These are phyloP conservation scores for Crepidodera aurea DNA, from an alignment of 2,888 invertebrate genomes.

Conservation along the genomic window DNA sequence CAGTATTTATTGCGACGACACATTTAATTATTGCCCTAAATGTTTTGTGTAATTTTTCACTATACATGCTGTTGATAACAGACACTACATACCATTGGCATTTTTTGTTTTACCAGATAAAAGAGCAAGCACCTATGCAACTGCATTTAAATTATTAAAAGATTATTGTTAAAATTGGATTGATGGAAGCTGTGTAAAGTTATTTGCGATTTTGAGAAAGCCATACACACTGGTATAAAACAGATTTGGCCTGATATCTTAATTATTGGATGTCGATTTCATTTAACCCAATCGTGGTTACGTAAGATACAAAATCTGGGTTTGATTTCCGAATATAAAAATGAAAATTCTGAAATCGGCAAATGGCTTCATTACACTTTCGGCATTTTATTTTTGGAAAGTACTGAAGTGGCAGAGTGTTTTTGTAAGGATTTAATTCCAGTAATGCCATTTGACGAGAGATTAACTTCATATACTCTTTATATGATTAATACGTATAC, in stretches of 20 bases:
- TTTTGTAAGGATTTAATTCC: too few species aligned
- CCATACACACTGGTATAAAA: conserved; percentile 1
- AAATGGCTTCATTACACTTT: too few species aligned
- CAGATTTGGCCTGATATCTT: conserved; percentile 12
- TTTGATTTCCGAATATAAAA: not conserved
- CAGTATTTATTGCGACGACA: conserved; percentile 9
- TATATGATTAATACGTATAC: too few species aligned
- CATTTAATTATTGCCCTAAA: conserved; percentile 10
- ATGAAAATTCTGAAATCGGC: too few species aligned
- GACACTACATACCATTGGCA: conserved; percentile 19
- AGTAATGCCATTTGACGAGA: too few species aligned
- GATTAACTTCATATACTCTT: too few species aligned
- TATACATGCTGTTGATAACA: conserved; percentile 5
- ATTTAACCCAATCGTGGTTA: not conserved
- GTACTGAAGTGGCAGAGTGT: too few species aligned
- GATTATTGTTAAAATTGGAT: conserved; percentile 1
- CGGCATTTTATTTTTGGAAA: too few species aligned
- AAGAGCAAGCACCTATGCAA: conserved; percentile 11
- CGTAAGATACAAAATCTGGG: not conserved
- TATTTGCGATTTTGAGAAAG: conserved; percentile 15
- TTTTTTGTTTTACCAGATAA: conserved; percentile 11
- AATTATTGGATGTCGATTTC: too few species aligned
- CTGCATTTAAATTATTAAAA: conserved; percentile 9
- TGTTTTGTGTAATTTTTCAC: conserved; percentile 14
- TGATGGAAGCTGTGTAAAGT: conserved; percentile 1